Base-by-base conservation (phyloP, 2,113 vertebrate species). In the Toxotes chatareus region DNA sequence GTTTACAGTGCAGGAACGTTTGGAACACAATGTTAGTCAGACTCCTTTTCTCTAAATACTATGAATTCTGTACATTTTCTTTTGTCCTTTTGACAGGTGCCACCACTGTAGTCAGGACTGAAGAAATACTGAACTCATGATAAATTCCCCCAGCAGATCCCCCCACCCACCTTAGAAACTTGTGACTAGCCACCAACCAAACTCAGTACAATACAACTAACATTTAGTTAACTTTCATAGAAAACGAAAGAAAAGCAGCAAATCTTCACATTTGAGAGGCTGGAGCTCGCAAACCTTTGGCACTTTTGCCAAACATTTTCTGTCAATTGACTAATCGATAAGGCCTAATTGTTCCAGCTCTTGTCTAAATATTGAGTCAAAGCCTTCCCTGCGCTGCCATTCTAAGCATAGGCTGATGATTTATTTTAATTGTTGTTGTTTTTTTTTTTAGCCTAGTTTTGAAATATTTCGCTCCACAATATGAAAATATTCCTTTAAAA, bases 401-500 rank as follows among this genome's bases (percentile, higher is more conserved):
- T 16, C 1, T 42, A 51, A 12, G 40, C 17, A 60, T 4, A 6
- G 6, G 2, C 42, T n/a, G 27, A n/a, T 7, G 4, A 10, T 23
- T 13, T 16, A 17, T 9, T 3, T 68, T 38, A 16, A 47, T 62
- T n/a, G n/a, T n/a, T n/a, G n/a, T n/a, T n/a, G n/a, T 46, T 46
- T 12, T 3, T 14, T 7, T 17, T 46, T 66, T 61, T 38, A 47
- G 40, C 56, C 69, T 27, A 31, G 17, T 32, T 68, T n/a, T n/a
- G 4, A 19, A 14, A 7, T 9, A 55, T 60, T 60, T 31, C 13
- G 17, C 23, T n/a, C n/a, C 7, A 83, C 76, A 80, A 51, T 38
- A 80, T 23, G 63, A 42, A 21, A 31, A 72, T 55, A n/a, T 79
- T 14, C 59, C 66, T 59, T 51, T 11, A 59, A 73, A 38, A 76